Conservation (phyloP, 2,888 invertebrate species). For the Caenorhabditis macrosperma region DNA sequence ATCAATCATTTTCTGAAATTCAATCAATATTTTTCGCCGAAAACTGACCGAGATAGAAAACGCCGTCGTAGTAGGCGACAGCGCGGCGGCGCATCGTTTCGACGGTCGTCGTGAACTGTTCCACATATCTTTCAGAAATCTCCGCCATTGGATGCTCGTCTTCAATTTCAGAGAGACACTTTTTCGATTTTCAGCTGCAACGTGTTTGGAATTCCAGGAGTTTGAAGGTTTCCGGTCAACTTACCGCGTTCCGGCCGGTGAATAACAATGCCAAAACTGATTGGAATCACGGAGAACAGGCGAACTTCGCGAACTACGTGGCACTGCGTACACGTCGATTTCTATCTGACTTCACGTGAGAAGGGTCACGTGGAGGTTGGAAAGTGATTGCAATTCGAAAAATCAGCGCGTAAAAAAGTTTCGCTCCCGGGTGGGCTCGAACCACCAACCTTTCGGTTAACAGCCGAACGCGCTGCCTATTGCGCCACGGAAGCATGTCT, state of each 20-base stretch:
- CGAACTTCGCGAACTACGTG: background rate
- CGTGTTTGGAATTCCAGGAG: background rate
- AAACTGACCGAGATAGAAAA: conserved; percentile 46
- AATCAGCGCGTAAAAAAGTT: too few species aligned
- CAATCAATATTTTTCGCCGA: too few species aligned
- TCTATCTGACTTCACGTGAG: too few species aligned
- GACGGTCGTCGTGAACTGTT: conserved; percentile 75
- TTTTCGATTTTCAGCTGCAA: conserved; percentile 33
- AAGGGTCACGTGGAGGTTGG: background rate
- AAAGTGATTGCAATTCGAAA: too few species aligned
- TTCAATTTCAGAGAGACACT: conserved; percentile 30
- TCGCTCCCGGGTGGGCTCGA: conserved; percentile 79
- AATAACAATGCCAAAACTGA: conserved; percentile 10
- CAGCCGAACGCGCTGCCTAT: conserved; percentile 93
- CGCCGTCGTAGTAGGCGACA: conserved; percentile 68
- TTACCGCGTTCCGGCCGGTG: conserved; percentile 17
- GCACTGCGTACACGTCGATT: too few species aligned
- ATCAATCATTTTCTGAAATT: too few species aligned
- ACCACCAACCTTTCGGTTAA: conserved; percentile 83
- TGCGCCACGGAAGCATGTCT: conserved; percentile 69
- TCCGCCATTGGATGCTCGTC: conserved; percentile 57
- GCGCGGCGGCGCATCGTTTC: conserved; percentile 76
- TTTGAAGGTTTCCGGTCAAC: background rate
- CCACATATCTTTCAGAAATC: conserved; percentile 71
- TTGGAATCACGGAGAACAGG: too few species aligned